Percentiles rank a stretch among this genome's conserved stretches.
Evolutionary conservation across 2,797 vertebrate genomes (phyloP).

Genomic region (Nannoperca australis): DNA sequence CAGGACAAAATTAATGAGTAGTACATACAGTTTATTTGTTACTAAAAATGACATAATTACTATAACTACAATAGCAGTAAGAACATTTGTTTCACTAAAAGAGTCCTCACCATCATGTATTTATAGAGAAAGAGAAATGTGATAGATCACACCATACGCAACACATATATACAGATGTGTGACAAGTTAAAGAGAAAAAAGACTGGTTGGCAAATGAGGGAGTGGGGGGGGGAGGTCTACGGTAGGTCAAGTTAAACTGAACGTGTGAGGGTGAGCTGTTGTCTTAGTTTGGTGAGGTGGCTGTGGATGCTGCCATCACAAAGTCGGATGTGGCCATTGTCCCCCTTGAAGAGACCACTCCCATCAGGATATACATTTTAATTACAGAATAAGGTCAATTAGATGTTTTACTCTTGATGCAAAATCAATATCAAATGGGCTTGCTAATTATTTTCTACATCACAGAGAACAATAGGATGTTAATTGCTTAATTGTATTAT

Average conservation of each 20-base stretch:
- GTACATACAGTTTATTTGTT: not conserved
- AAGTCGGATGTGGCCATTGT: not conserved
- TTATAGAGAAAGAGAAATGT: conserved; percentile 10
- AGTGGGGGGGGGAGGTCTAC: too few species aligned
- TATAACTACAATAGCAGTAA: conserved; percentile 1
- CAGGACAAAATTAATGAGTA: not conserved
- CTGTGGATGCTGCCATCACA: too few species aligned
- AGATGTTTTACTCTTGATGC: not conserved
- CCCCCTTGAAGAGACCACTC: not conserved
- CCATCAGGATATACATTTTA: not conserved
- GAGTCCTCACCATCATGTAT: not conserved
- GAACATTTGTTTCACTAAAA: not conserved
- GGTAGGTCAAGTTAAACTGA: not conserved
- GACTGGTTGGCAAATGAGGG: too few species aligned
- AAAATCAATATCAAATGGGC: not conserved
- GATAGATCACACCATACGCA: conserved; percentile 7
- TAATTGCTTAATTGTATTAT: not conserved
- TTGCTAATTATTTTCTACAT: not conserved
- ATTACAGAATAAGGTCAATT: not conserved
- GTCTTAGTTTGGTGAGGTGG: not conserved
- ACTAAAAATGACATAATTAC: conserved; percentile 7
- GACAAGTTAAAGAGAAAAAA: conserved; percentile 3
- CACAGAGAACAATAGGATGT: not conserved
- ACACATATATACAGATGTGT: not conserved
- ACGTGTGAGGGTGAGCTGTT: not conserved